Conservation (phyloP, 2,888 invertebrate species). For the Drosophila paramelanica region DNA sequence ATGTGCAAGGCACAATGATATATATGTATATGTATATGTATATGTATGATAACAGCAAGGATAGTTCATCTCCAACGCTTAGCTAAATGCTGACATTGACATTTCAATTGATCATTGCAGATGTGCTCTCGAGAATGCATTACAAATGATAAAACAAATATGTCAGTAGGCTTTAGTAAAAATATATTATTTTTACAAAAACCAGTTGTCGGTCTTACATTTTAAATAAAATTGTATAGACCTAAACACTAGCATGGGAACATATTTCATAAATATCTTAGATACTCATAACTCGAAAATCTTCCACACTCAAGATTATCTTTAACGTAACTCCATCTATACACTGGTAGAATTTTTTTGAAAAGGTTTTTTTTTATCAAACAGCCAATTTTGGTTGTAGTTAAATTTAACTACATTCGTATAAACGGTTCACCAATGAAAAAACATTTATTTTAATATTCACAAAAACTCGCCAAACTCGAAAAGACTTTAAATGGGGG, state of each 20-base stretch:
- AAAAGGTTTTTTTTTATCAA: constrained; percentile 37
- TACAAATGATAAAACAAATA: constrained; percentile 17
- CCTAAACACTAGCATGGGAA: background rate
- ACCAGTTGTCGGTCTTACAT: background rate
- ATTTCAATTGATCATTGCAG: constrained; percentile 64
- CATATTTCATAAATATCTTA: background rate
- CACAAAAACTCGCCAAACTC: constrained; percentile 28
- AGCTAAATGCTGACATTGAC: constrained; percentile 42
- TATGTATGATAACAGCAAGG: constrained; percentile 25
- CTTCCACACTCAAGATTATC: constrained; percentile 3
- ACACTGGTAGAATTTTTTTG: background rate
- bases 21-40: constrained; percentile 13
- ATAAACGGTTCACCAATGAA: constrained; percentile 42
- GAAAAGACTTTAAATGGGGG: background rate
- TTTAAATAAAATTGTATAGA: too few species aligned
- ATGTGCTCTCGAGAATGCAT: constrained; percentile 45
- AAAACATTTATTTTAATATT: constrained; percentile 76
- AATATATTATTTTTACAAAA: too few species aligned
- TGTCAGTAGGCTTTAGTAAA: background rate
- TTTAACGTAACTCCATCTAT: background rate
- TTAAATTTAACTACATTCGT: constrained; percentile 74
- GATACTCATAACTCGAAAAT: constrained; percentile 2
- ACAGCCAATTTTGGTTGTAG: constrained; percentile 63
- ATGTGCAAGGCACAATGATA: constrained; percentile 4
- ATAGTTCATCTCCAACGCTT: constrained; percentile 17